A percentile compares a stretch with the other conserved stretches of the same genome.
Evolutionary conservation across 2,113 vertebrate species (phyloP).

Genomic region (Arvicanthis niloticus): DNA sequence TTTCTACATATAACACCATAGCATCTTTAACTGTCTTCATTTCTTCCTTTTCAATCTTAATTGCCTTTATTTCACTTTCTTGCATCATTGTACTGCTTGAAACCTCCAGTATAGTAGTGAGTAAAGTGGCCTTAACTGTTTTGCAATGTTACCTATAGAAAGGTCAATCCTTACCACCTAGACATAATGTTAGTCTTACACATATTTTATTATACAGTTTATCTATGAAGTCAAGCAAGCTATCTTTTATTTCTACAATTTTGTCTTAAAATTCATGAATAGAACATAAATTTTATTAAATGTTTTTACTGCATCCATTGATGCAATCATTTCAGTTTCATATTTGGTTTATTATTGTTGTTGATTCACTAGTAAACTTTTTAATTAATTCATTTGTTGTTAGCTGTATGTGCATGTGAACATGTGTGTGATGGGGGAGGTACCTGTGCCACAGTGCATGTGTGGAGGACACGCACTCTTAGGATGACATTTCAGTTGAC

Average conservation of each 20-base stretch:
- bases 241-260: background rate
- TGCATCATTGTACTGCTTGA: background rate
- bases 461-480: background rate
- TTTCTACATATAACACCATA: background rate
- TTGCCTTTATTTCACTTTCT: background rate
- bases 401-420: background rate
- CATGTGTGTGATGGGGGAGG: background rate
- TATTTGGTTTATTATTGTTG: background rate
- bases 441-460: background rate
- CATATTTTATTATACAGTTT: background rate
- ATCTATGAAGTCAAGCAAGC: background rate
- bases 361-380: background rate
- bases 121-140: background rate
- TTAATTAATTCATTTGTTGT: background rate
- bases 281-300: background rate
- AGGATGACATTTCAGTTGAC: background rate
- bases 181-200: background rate
- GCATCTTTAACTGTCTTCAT: background rate
- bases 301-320: background rate
- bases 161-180: background rate
- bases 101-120: background rate
- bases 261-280: background rate
- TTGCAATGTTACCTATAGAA: background rate
- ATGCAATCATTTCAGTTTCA: background rate
- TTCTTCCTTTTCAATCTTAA: background rate